A percentile compares a stretch with the other conserved stretches of the same genome.
Conservation (phyloP, 2,797 vertebrate species). For the Scolopax rusticola region DNA sequence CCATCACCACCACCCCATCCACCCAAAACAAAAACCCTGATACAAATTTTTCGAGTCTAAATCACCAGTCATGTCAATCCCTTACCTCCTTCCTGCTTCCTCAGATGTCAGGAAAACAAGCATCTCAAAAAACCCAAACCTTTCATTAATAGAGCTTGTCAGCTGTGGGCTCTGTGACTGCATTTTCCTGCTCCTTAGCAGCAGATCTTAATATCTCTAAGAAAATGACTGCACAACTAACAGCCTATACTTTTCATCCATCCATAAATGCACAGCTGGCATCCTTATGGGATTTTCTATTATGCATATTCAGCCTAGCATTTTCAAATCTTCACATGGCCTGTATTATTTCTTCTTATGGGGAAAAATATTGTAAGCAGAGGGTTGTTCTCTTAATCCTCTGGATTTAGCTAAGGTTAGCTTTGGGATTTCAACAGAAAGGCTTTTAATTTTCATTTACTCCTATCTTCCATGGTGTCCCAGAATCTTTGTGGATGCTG, state of each 20-base stretch:
- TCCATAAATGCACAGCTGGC: slow-evolving; percentile 34
- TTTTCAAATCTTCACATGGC: slow-evolving; percentile 29
- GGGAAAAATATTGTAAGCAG: not conserved
- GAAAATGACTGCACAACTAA: slow-evolving; percentile 33
- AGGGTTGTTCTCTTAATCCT: not conserved
- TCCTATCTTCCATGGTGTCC: not conserved
- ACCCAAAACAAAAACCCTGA: not conserved
- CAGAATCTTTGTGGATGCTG: not conserved
- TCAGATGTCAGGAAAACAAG: not conserved
- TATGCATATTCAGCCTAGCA: not conserved
- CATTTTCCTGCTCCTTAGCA: slow-evolving; percentile 23
- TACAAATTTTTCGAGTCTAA: not conserved
- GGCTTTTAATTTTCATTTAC: not conserved
- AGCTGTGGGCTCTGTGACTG: slow-evolving; percentile 18
- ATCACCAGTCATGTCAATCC: not conserved
- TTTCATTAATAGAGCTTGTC: slow-evolving; percentile 22
- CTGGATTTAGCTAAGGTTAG: not conserved
- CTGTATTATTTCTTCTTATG: not conserved
- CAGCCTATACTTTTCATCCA: slow-evolving; percentile 38
- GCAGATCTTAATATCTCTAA: slow-evolving; percentile 23
- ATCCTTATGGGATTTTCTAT: slow-evolving; percentile 30
- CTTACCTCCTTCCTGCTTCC: not conserved
- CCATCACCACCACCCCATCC: no score
- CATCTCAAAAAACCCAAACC: not conserved
- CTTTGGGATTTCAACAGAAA: not conserved